Evolutionary conservation across 2,113 vertebrate species (phyloP).

Genomic region (Notarius lentiginosus): DNA sequence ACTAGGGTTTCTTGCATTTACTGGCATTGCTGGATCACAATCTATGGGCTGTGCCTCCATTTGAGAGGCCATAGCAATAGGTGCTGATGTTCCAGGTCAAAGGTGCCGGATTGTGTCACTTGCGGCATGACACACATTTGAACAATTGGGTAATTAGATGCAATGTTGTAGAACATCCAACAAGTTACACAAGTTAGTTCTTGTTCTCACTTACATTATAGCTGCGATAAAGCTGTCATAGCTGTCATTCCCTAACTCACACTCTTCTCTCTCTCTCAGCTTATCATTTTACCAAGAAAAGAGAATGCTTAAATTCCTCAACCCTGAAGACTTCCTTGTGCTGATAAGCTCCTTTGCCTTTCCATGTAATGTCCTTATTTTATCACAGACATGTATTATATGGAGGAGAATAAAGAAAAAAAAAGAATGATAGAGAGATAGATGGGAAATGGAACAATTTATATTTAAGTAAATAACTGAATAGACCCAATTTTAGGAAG

Average conservation of each 20-base stretch:
- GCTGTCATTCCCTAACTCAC: neutral
- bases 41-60: neutral
- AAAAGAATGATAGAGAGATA: neutral
- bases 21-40: neutral
- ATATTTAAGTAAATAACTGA: slow-evolving; percentile 64
- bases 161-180: too few species aligned
- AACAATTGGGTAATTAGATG: too few species aligned
- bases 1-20: neutral
- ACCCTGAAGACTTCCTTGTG: too few species aligned
- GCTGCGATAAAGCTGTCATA: too few species aligned
- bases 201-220: too few species aligned
- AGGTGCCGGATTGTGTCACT: neutral
- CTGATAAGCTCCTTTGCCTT: neutral
- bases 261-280: too few species aligned
- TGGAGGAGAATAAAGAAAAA: slow-evolving; percentile 17
- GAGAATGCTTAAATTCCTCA: too few species aligned
- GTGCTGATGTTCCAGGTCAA: neutral
- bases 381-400: slow-evolving; percentile 34
- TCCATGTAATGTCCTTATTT: slow-evolving; percentile 29
- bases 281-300: too few species aligned
- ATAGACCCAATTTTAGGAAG: slow-evolving; percentile 60
- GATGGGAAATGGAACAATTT: slow-evolving; percentile 43
- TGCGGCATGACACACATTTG: too few species aligned
- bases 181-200: too few species aligned
- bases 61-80: neutral